A percentile compares a stretch with the other conserved stretches of the same genome.
phyloP scores from a whole-genome alignment of 1,140 invertebrate genomes.

The Euura saliciscinereae region DNA sequence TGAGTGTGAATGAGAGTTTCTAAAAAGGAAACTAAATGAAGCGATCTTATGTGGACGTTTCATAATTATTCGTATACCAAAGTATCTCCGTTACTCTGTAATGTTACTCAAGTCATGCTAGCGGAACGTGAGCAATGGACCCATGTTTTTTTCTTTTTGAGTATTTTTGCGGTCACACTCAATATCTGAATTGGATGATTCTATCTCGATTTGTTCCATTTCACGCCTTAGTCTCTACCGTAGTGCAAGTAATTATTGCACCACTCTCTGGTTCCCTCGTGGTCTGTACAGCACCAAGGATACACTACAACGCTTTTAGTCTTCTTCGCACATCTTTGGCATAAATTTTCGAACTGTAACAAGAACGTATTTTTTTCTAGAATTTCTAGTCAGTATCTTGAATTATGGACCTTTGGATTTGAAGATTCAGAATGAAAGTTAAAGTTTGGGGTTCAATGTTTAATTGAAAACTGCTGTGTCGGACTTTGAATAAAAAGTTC shows the following conservation, averaged over 20 bases:
- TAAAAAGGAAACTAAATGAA: too few relatives aligned
- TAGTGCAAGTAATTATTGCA: constrained; percentile 22
- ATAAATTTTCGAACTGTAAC: constrained; percentile 19
- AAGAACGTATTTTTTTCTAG: not conserved
- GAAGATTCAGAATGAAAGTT: too few relatives aligned
- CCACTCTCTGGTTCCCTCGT: constrained; percentile 21
- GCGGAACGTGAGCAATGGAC: too few relatives aligned
- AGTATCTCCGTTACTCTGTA: too few relatives aligned
- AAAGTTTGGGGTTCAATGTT: too few relatives aligned
- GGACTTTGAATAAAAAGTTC: too few relatives aligned
- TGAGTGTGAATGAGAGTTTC: too few relatives aligned
- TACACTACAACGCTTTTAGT: constrained; percentile 21
- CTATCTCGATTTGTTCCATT: not conserved
- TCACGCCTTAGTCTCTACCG: constrained; percentile 14
- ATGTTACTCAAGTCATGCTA: too few relatives aligned
- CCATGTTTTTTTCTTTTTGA: too few relatives aligned
- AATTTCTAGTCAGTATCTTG: not conserved
- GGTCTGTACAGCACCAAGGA: constrained; percentile 24
- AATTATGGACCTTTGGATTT: not conserved
- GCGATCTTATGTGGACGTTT: too few relatives aligned
- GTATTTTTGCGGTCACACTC: not conserved
- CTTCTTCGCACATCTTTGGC: constrained; percentile 23
- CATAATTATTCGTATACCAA: too few relatives aligned
- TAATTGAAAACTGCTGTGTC: too few relatives aligned
- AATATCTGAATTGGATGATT: not conserved